These are phyloP conservation scores for Pyrocephalus nanus DNA, from an alignment of 2,797 vertebrate genomes.

Conservation along the genomic window DNA sequence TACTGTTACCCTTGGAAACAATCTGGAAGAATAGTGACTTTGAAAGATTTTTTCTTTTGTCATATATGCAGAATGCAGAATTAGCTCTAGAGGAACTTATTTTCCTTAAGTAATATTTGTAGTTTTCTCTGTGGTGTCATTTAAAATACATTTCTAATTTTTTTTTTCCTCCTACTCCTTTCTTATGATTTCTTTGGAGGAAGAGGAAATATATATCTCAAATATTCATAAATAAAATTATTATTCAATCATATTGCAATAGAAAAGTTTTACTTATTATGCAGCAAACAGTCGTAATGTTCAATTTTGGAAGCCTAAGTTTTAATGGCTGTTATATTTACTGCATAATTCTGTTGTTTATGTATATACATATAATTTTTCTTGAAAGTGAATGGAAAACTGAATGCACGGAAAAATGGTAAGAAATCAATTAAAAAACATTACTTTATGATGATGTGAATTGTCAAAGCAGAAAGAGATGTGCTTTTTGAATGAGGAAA, in stretches of 20 bases:
- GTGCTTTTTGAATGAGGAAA: not conserved
- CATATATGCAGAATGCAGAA: not conserved
- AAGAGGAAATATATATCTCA: not conserved
- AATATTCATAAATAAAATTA: not conserved
- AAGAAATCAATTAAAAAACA: not conserved
- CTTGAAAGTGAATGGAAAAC: not conserved
- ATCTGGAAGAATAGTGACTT: not conserved
- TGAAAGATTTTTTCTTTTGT: not conserved
- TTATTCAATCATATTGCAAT: not conserved
- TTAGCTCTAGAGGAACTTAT: not conserved
- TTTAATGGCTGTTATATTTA: not conserved
- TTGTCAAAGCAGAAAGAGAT: not conserved
- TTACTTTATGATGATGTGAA: not conserved
- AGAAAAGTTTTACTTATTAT: not conserved
- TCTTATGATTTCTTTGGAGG: not conserved
- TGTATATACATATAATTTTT: not conserved
- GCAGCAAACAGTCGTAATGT: not conserved
- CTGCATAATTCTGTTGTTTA: not conserved
- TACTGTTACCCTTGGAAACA: not conserved
- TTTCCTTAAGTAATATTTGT: not conserved
- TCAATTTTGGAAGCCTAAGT: not conserved
- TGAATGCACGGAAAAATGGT: not conserved
- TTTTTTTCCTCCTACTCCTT: not conserved
- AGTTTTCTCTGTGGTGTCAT: not conserved
- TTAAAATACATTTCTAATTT: not conserved